Evolutionary conservation across 1,140 invertebrate genomes (phyloP).

Genomic region (Drosophila equinoxialis): DNA sequence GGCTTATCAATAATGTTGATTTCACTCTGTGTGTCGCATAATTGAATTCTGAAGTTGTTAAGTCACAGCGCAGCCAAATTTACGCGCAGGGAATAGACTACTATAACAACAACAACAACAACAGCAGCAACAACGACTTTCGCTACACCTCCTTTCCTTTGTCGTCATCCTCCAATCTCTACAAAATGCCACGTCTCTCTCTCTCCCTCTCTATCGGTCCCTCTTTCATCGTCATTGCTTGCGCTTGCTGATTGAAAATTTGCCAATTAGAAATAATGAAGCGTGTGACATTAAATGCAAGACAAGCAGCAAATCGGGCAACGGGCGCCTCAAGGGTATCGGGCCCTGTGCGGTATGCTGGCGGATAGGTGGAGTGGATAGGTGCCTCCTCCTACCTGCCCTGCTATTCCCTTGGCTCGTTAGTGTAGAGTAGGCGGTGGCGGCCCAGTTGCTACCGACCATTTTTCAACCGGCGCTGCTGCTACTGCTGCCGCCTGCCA

Average conservation of each 20-base stretch:
- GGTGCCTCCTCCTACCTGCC: not conserved
- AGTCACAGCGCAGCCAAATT: constrained; percentile 73
- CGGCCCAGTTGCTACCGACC: constrained; percentile 7
- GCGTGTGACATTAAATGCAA: constrained; percentile 81
- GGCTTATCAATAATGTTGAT: constrained; percentile 82
- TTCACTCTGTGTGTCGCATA: constrained; percentile 80
- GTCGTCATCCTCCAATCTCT: too few relatives aligned
- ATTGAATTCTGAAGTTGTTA: constrained; percentile 82
- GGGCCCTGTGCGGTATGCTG: constrained; percentile 4
- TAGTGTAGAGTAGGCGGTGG: constrained; percentile 11
- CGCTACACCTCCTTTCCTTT: too few relatives aligned
- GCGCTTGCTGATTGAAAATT: constrained; percentile 76
- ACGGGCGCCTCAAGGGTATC: constrained; percentile 16
- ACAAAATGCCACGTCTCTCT: not conserved
- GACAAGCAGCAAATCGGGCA: constrained; percentile 74
- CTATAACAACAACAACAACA: not conserved
- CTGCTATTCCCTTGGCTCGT: constrained; percentile 38
- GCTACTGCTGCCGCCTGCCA: constrained; percentile 42
- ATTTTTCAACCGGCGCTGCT: not conserved
- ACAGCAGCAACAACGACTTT: too few relatives aligned
- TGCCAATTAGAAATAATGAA: constrained; percentile 82
- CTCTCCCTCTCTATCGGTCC: constrained; percentile 15
- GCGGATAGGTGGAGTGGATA: constrained; percentile 21
- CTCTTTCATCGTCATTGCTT: constrained; percentile 15
- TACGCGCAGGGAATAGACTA: constrained; percentile 67